Conservation (phyloP, 1,140 invertebrate genomes). For the Drosophila micromelanica region DNA sequence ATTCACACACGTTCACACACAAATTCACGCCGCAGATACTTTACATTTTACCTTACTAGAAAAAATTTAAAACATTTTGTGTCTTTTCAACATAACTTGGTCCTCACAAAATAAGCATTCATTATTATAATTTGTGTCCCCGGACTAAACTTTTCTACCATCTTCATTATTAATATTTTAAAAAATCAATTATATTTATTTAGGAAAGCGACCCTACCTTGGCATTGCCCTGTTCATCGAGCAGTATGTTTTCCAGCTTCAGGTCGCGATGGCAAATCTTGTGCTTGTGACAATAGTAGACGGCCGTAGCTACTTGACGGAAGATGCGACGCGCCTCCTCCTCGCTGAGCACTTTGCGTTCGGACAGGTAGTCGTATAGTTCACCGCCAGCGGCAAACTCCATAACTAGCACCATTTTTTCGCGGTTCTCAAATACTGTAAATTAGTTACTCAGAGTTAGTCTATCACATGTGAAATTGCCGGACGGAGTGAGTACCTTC, state of each 20-base stretch:
- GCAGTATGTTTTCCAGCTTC: constrained; percentile 99
- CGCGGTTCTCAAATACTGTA: constrained; percentile 98
- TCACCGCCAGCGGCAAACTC: constrained; percentile 99
- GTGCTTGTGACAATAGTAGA: constrained; percentile 99
- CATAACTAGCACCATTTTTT: constrained; percentile 99
- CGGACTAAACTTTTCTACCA: too few relatives aligned
- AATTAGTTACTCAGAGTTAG: constrained; percentile 53
- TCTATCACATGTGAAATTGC: neutral
- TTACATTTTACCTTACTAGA: too few relatives aligned
- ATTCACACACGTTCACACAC: too few relatives aligned
- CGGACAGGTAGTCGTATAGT: constrained; percentile 98
- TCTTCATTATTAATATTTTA: too few relatives aligned
- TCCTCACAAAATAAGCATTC: too few relatives aligned
- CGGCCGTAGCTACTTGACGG: constrained; percentile 98
- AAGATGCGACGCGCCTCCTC: constrained; percentile 98
- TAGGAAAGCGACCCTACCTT: constrained; percentile 87
- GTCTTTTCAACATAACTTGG: too few relatives aligned
- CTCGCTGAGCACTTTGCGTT: constrained; percentile 95
- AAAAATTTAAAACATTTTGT: too few relatives aligned
- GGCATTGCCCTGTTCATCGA: constrained; percentile 97
- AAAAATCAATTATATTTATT: too few relatives aligned
- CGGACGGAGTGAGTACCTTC: constrained; percentile 89
- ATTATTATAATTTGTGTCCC: too few relatives aligned
- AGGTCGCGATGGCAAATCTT: constrained; percentile 99
- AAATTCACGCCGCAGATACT: too few relatives aligned